Conservation (phyloP, 1,140 invertebrate genomes). For the Eulimnadia texana region DNA sequence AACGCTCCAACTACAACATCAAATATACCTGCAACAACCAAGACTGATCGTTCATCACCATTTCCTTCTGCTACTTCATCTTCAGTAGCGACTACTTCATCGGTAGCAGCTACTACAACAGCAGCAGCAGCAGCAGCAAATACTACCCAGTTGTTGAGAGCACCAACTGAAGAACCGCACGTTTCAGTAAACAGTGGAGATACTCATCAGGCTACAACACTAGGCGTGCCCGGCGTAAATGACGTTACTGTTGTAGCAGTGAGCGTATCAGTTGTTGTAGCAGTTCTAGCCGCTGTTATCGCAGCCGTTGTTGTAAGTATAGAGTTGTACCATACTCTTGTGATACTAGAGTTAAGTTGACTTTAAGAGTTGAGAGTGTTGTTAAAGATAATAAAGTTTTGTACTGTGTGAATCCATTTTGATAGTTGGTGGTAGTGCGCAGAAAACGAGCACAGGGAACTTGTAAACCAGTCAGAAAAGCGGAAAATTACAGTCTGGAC, state of each 20-base stretch:
- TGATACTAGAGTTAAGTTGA: too few relatives aligned
- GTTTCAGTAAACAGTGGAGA: too few relatives aligned
- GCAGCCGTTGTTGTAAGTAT: background rate
- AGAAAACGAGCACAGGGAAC: background rate
- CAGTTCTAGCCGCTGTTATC: background rate
- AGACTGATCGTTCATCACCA: background rate
- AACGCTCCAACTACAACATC: background rate
- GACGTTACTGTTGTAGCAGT: background rate
- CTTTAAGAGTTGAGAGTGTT: too few relatives aligned
- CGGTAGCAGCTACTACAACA: background rate
- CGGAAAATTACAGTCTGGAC: slow-evolving; percentile 77
- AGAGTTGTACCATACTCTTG: too few relatives aligned
- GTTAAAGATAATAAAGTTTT: too few relatives aligned
- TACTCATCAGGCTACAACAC: too few relatives aligned
- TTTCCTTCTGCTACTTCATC: background rate
- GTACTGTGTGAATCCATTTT: background rate
- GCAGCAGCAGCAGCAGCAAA: background rate
- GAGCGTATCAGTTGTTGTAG: background rate
- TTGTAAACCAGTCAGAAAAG: slow-evolving; percentile 59
- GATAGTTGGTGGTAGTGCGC: background rate
- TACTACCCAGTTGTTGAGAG: too few relatives aligned
- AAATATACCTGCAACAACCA: background rate
- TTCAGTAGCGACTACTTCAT: background rate
- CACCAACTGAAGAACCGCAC: background rate
- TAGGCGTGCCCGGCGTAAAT: too few relatives aligned